These are phyloP conservation scores for Orthosia gothica DNA, from an alignment of 2,888 invertebrate genomes.

Conservation along the genomic window DNA sequence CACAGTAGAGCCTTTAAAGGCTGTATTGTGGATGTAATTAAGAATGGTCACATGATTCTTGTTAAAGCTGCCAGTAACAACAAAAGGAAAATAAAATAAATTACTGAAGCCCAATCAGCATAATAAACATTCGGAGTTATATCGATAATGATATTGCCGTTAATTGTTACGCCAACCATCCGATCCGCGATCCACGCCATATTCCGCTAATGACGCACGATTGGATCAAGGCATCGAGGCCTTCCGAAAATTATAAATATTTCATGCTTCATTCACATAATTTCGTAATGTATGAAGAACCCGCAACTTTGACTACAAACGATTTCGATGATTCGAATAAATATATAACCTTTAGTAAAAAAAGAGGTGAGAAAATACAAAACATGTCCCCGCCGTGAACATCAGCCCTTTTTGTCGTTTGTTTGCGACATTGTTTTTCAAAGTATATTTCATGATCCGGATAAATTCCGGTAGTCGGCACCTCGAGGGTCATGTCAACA, in stretches of 20 bases:
- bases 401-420: slow-evolving; percentile 44
- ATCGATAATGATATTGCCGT: slow-evolving; percentile 37
- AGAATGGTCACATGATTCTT: neutral
- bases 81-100: slow-evolving; percentile 12
- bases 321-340: slow-evolving; percentile 19
- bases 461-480: slow-evolving; percentile 54
- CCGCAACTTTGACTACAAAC: slow-evolving; percentile 11
- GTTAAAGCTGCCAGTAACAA: slow-evolving; percentile 27
- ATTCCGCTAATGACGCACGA: slow-evolving; percentile 42
- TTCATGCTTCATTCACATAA: slow-evolving; percentile 29
- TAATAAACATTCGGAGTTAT: slow-evolving; percentile 43
- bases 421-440: slow-evolving; percentile 58
- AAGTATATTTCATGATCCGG: slow-evolving; percentile 50
- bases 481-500: slow-evolving; percentile 66
- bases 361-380: slow-evolving; percentile 18
- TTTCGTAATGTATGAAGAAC: slow-evolving; percentile 8
- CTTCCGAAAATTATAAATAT: slow-evolving; percentile 50
- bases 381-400: slow-evolving; percentile 9
- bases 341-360: slow-evolving; percentile 21
- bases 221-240: slow-evolving; percentile 33
- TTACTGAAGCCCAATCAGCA: slow-evolving; percentile 35
- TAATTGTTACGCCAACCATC: slow-evolving; percentile 46
- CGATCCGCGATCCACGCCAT: slow-evolving; percentile 19
- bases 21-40: too few relatives aligned
- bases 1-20: too few relatives aligned